Conservation (phyloP, 2,797 vertebrate genomes). For the Melanogrammus aeglefinus region DNA sequence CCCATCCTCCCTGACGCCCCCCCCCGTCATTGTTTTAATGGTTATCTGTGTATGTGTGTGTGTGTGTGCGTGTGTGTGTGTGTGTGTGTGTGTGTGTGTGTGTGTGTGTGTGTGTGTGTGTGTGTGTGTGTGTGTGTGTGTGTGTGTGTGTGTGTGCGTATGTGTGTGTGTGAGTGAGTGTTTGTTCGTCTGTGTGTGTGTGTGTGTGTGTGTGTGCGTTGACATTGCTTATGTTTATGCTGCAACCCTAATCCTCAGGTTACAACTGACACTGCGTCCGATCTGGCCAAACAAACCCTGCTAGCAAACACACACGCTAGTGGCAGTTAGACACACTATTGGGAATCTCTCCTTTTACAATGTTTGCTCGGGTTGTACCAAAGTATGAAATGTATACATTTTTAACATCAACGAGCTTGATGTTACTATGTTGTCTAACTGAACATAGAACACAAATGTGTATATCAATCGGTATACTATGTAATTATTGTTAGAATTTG, state of each 20-base stretch:
- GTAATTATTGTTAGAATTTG: too few species aligned
- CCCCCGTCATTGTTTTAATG: not conserved
- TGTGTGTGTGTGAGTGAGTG: constrained; percentile 16
- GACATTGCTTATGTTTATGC: not conserved
- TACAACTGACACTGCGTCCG: constrained; percentile 15
- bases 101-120: constrained; percentile 20
- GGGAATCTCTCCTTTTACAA: too few species aligned
- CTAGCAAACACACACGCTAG: not conserved
- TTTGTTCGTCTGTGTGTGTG: constrained; percentile 7
- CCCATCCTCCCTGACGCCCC: not conserved
- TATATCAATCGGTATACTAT: too few species aligned
- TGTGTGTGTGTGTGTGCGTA: constrained; percentile 27
- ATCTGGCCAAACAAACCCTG: constrained; percentile 15
- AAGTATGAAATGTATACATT: too few species aligned
- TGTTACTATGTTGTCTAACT: not conserved
- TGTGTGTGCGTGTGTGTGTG: constrained; percentile 10
- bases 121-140: constrained; percentile 4
- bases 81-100: constrained; percentile 22
- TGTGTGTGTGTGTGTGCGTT: constrained; percentile 16
- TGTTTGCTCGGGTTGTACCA: too few species aligned
- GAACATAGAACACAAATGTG: too few species aligned
- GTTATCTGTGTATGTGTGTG: not conserved
- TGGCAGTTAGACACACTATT: not conserved
- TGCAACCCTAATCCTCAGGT: not conserved
- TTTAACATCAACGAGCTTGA: not conserved